These are phyloP conservation scores for Amphibalanus amphitrite DNA, from an alignment of 1,140 invertebrate genomes.

Conservation along the genomic window DNA sequence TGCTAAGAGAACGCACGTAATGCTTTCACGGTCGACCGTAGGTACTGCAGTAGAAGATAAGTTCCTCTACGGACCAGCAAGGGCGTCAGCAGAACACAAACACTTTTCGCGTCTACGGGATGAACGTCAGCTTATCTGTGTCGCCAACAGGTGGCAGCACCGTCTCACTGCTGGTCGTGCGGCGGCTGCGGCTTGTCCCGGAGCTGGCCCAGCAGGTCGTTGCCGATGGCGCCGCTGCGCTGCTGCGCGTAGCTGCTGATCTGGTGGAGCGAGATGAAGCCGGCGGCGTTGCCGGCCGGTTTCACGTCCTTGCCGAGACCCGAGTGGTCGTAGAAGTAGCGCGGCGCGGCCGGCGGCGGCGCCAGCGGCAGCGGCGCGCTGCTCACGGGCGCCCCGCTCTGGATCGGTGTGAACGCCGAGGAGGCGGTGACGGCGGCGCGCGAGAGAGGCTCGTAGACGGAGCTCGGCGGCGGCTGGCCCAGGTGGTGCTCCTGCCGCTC, in stretches of 20 bases:
- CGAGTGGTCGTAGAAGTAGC: conserved; percentile 83
- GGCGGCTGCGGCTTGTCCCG: no score
- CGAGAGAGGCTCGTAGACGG: background rate
- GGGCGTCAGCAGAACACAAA: no score
- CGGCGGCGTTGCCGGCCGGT: conserved; percentile 67
- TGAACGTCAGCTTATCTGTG: no score
- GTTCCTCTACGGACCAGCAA: no score
- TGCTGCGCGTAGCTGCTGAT: conserved; percentile 92
- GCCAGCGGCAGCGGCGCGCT: conserved; percentile 22
- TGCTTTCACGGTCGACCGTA: no score
- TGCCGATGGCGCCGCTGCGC: conserved; percentile 22
- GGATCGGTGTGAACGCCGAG: conserved; percentile 78
- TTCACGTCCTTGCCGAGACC: conserved; percentile 40
- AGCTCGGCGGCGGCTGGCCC: no score
- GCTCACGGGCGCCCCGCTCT: conserved; percentile 38
- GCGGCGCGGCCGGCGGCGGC: conserved; percentile 16
- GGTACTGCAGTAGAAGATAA: no score
- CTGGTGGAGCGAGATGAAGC: conserved; percentile 86
- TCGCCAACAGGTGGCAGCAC: no score
- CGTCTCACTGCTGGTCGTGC: no score
- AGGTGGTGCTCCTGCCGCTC: conserved; percentile 24
- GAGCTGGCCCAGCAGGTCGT: no score
- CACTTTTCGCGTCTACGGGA: no score
- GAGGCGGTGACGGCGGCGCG: background rate
- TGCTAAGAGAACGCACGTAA: no score